phyloP scores from a whole-genome alignment of 2,113 vertebrate genomes.

The Thinocorus orbignyianus region DNA sequence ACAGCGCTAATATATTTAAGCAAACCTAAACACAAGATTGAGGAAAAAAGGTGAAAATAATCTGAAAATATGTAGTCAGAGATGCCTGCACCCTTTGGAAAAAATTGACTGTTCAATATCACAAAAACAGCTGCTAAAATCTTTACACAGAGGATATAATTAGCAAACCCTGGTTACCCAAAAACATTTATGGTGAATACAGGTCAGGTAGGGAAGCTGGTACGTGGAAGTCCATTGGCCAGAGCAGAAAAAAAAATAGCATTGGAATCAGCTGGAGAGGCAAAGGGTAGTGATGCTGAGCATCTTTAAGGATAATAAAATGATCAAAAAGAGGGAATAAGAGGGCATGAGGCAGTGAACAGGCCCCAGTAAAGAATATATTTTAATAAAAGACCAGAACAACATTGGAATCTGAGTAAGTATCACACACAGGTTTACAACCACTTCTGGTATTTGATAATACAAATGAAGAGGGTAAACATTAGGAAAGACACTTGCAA shows the following conservation, averaged over 20 bases:
- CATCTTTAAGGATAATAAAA: not conserved
- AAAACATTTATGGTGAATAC: not conserved
- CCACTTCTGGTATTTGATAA: not conserved
- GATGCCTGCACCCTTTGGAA: not conserved
- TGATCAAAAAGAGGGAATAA: not conserved
- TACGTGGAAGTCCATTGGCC: not conserved
- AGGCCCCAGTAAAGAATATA: not conserved
- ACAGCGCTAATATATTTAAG: not conserved
- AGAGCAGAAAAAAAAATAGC: not conserved
- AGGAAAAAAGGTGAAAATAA: not conserved
- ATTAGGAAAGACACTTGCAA: not conserved
- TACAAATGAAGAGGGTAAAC: not conserved
- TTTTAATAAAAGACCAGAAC: not conserved
- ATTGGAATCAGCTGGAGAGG: not conserved
- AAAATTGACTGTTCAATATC: not conserved
- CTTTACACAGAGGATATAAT: not conserved
- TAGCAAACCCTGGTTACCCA: not conserved
- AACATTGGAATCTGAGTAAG: not conserved
- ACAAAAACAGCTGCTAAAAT: not conserved
- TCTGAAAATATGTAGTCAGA: not conserved
- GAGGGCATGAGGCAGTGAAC: not conserved
- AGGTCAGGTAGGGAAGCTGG: not conserved
- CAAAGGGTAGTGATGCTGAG: not conserved
- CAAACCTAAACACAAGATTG: not conserved
- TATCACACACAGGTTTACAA: not conserved